Conservation (phyloP, 1,140 invertebrate genomes). For the Linepithema humile region DNA sequence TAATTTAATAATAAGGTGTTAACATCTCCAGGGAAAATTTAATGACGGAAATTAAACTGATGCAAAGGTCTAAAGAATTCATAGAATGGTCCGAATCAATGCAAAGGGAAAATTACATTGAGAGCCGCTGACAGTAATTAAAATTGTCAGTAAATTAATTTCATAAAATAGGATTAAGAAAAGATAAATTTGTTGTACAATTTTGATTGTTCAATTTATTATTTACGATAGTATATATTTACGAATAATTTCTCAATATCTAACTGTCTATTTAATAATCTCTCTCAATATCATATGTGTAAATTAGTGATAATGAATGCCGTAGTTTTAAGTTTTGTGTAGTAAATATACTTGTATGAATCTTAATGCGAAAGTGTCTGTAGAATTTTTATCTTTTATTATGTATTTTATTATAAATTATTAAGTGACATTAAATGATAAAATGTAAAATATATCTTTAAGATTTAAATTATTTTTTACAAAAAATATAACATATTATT, state of each 20-base stretch:
- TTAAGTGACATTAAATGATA: neutral
- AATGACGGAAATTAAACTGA: neutral
- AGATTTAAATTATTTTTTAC: slow-evolving; percentile 22
- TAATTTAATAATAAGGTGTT: neutral
- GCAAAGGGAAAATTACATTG: slow-evolving; percentile 14
- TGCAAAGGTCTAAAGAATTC: neutral
- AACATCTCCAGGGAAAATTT: slow-evolving; percentile 43
- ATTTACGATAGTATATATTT: neutral
- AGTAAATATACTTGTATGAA: neutral
- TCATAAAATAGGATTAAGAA: neutral
- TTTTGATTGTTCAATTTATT: too few species aligned
- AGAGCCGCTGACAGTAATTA: slow-evolving; percentile 9
- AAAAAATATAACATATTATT: neutral
- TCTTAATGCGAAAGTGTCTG: neutral
- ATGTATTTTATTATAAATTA: neutral
- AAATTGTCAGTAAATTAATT: neutral
- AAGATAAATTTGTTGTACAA: neutral
- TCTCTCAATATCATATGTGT: neutral
- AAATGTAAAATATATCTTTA: neutral
- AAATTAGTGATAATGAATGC: neutral
- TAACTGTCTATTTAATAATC: neutral
- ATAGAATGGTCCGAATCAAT: slow-evolving; percentile 24
- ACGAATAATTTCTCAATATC: neutral
- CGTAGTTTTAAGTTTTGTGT: neutral
- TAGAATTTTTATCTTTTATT: neutral